Conservation (phyloP, 2,797 vertebrate species). For the Cossypha polioptera region DNA sequence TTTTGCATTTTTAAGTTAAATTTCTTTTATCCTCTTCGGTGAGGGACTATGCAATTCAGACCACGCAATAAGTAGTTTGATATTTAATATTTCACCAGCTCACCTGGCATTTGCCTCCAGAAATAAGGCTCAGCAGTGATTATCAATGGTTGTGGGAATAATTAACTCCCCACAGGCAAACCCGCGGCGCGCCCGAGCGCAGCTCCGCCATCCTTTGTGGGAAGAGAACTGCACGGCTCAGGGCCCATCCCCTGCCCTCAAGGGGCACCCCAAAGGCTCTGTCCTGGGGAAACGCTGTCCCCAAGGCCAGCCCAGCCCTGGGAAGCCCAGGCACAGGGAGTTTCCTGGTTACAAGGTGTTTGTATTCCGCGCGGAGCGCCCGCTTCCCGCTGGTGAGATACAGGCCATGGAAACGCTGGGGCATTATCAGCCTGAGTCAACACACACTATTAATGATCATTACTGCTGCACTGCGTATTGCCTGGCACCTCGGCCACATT, state of each 20-base stretch:
- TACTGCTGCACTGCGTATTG: background rate
- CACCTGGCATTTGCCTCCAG: background rate
- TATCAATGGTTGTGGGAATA: background rate
- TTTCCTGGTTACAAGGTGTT: constrained; percentile 15
- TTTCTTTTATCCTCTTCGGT: background rate
- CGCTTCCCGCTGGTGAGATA: background rate
- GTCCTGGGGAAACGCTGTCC: fast-evolving
- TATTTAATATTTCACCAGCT: background rate
- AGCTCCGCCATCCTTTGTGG: background rate
- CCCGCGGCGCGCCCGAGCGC: background rate
- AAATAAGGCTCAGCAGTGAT: background rate
- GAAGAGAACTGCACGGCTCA: background rate
- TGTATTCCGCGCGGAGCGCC: background rate
- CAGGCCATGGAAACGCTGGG: background rate
- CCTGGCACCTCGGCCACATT: background rate
- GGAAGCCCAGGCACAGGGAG: background rate
- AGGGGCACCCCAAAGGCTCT: background rate
- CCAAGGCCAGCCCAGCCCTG: fast-evolving
- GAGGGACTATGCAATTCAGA: background rate
- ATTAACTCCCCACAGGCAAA: background rate
- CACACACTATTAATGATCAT: constrained; percentile 4
- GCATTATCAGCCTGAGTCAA: constrained; percentile 28
- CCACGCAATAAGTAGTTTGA: background rate
- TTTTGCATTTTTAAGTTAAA: background rate
- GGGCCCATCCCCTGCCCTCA: background rate